These are phyloP conservation scores for Sylvilagus bachmani DNA, from an alignment of 2,113 vertebrate genomes.

Conservation along the genomic window DNA sequence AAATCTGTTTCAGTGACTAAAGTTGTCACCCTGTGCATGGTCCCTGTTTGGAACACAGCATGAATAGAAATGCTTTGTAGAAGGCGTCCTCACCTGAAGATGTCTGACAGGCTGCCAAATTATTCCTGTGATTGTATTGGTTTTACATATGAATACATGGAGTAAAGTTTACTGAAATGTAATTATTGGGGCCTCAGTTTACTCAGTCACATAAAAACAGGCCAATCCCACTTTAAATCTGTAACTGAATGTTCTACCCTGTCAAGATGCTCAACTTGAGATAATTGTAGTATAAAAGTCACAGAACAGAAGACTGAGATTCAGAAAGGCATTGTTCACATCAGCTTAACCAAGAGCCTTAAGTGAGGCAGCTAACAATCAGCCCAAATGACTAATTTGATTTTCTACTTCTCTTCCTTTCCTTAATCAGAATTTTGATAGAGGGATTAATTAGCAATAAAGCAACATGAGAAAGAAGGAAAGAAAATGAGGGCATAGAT, in stretches of 20 bases:
- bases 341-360: constrained; percentile 66
- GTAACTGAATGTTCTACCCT: not conserved
- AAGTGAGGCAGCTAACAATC: constrained; percentile 68
- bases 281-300: constrained; percentile 30
- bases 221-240: not conserved
- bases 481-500: constrained; percentile 82
- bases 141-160: not conserved
- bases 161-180: constrained; percentile 7
- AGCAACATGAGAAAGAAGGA: constrained; percentile 75
- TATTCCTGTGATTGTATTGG: not conserved
- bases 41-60: not conserved
- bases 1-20: not conserved
- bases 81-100: not conserved
- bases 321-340: constrained; percentile 61
- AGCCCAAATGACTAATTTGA: constrained; percentile 81
- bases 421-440: constrained; percentile 82
- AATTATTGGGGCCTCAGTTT: not conserved
- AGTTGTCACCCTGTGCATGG: not conserved
- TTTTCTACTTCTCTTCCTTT: constrained; percentile 79
- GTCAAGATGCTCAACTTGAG: not conserved
- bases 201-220: not conserved
- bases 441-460: constrained; percentile 84
- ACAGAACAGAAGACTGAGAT: not conserved
- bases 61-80: not conserved
- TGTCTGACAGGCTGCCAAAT: not conserved